Base-by-base conservation (phyloP, 1,140 invertebrate genomes). In the Thalassaphorura encarpata region DNA sequence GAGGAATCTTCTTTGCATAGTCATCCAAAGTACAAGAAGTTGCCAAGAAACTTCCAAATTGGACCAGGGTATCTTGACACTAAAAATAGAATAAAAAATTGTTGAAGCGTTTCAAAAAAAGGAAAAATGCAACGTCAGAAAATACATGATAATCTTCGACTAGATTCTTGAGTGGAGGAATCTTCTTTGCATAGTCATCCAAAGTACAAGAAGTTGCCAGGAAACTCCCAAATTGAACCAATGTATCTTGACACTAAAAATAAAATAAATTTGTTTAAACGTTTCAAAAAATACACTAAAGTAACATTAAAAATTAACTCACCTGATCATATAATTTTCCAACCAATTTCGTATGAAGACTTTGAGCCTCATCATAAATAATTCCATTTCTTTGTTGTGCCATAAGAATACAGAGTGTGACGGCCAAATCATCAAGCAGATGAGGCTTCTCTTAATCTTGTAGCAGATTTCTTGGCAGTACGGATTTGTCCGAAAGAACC, bases 211-310 rank as follows among this genome's bases (percentile, higher is more conserved):
- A 89, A 23, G 87, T 87, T 0, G 88, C 88, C 50, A 99, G 75
- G 73, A 99, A 99, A 18, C 88, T 93, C 23, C 93, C 94, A 71
- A 97, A 97, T 71, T 99, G 97, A 2, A 98, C 89, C 36, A 99
- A 74, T 0, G 95, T 95, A 72, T 99, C 96, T 72, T 99, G 96
- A 71, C 95, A 99, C 77, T 97, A 83, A 71, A n/a, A n/a, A n/a
- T n/a, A n/a, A n/a, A n/a, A n/a, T n/a, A n/a, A n/a, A n/a, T n/a
- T n/a, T n/a, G n/a, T n/a, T n/a, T n/a, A n/a, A n/a, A n/a, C n/a
- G n/a, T n/a, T 6, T 54, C 18, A 54, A 11, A 21, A 54, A 46
- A 29, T 27, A 29, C 16, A 5, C 28, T 18, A 52, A 33, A 45
- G 29, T 5, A 52, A 27, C 26, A 53, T 42, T 18, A 24, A 43